A percentile compares a stretch with the other conserved stretches of the same genome.
Evolutionary conservation across 1,140 invertebrate species (phyloP).

Genomic region (Glossosoma conforme): DNA sequence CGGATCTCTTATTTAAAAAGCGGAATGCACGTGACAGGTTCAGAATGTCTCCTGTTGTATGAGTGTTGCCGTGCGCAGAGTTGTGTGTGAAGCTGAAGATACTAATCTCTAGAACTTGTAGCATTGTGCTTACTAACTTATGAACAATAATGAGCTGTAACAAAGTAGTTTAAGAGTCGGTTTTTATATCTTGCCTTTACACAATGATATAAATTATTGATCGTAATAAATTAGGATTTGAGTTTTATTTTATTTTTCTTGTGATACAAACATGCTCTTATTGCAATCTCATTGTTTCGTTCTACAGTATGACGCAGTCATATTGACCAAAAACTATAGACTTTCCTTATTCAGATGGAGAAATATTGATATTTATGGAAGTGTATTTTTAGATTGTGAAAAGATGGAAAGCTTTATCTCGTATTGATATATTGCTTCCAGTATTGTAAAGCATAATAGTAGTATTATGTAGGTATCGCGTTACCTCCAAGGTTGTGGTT

Average conservation of each 20-base stretch:
- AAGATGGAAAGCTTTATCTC: not conserved
- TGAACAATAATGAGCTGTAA: too few relatives aligned
- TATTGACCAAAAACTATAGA: conserved; percentile 19
- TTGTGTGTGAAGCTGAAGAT: too few relatives aligned
- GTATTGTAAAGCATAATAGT: not conserved
- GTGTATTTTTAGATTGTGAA: conserved; percentile 1
- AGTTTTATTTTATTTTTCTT: conserved; percentile 12
- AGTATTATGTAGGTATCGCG: conserved; percentile 12
- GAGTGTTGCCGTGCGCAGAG: too few relatives aligned
- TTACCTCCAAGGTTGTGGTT: conserved; percentile 24
- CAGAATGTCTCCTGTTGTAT: too few relatives aligned
- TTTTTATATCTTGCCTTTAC: conserved; percentile 32
- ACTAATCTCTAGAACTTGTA: too few relatives aligned
- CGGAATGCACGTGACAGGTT: too few relatives aligned
- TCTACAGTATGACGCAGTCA: conserved; percentile 3
- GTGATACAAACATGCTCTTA: conserved; percentile 28
- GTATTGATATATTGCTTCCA: not conserved
- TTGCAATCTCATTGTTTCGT: conserved; percentile 13
- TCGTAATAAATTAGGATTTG: conserved; percentile 14
- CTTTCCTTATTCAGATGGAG: conserved; percentile 3
- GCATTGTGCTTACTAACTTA: too few relatives aligned
- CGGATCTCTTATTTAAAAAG: too few relatives aligned
- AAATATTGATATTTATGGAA: not conserved
- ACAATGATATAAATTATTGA: conserved; percentile 31
- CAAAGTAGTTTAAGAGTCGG: too few relatives aligned